These are phyloP conservation scores for Geopemphigus sp. DNA, from an alignment of 1,140 invertebrate species.

Conservation along the genomic window DNA sequence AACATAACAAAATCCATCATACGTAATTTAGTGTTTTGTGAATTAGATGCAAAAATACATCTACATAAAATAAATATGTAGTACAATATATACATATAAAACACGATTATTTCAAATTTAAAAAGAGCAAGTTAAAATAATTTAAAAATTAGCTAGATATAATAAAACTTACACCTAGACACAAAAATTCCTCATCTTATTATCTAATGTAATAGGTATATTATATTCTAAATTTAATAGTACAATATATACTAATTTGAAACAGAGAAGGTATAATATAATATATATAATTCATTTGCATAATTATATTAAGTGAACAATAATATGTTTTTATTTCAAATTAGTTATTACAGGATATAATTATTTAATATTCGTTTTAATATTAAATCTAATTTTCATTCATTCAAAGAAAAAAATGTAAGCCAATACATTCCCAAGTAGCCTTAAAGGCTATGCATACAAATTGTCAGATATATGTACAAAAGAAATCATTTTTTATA, in stretches of 20 bases:
- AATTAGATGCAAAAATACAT: constrained; percentile 9
- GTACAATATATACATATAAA: constrained; percentile 10
- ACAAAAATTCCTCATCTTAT: constrained; percentile 8
- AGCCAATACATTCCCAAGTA: constrained; percentile 31
- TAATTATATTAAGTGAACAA: constrained; percentile 7
- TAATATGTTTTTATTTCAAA: constrained; percentile 18
- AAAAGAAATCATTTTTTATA: constrained; percentile 10
- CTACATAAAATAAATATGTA: constrained; percentile 22
- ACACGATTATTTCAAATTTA: constrained; percentile 35
- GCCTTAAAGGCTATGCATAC: not conserved
- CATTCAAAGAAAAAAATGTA: constrained; percentile 20
- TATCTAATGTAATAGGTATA: constrained; percentile 4
- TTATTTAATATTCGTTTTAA: not conserved
- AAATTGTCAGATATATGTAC: constrained; percentile 22
- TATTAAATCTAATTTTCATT: constrained; percentile 21
- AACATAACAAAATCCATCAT: not conserved
- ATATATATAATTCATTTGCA: constrained; percentile 17
- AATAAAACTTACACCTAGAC: constrained; percentile 45
- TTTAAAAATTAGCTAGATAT: constrained; percentile 45
- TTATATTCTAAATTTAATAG: constrained; percentile 20
- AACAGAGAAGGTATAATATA: not conserved
- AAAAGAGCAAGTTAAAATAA: constrained; percentile 41
- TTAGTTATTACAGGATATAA: constrained; percentile 29
- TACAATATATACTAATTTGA: constrained; percentile 12
- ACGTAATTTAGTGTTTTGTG: not conserved